Evolutionary conservation across 2,888 invertebrate species (phyloP).

Genomic region (Xestia ashworthii): DNA sequence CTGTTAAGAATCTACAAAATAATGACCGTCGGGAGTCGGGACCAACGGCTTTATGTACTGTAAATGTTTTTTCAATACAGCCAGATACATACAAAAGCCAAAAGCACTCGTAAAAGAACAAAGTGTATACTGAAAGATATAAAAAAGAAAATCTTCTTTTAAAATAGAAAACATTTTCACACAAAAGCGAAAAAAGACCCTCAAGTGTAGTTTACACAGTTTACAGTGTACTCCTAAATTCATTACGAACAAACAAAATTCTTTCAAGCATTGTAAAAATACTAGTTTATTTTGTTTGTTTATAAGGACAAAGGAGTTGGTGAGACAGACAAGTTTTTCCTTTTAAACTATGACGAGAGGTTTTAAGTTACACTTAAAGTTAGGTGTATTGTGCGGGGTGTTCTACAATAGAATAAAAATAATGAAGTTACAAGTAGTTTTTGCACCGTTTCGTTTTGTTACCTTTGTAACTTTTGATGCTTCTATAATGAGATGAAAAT

Average conservation of each 20-base stretch:
- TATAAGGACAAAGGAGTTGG: slow-evolving; percentile 29
- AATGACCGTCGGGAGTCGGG: not conserved
- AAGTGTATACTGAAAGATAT: not conserved
- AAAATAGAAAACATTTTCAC: not conserved
- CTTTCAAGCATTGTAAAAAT: slow-evolving; percentile 51
- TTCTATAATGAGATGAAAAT: not conserved
- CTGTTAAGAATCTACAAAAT: not conserved
- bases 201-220: slow-evolving; percentile 30
- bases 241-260: slow-evolving; percentile 42
- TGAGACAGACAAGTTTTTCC: slow-evolving; percentile 29
- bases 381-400: slow-evolving; percentile 19
- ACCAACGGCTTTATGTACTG: too few species aligned
- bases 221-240: slow-evolving; percentile 43
- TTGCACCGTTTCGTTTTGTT: not conserved
- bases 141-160: slow-evolving; percentile 8
- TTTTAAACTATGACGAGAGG: slow-evolving; percentile 39
- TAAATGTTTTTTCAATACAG: too few species aligned
- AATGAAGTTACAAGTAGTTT: not conserved
- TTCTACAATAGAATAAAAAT: slow-evolving; percentile 42
- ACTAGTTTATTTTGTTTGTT: slow-evolving; percentile 47
- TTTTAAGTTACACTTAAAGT: slow-evolving; percentile 54
- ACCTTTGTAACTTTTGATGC: not conserved
- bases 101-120: not conserved
- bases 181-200: slow-evolving; percentile 12
- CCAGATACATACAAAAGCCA: too few species aligned